These are phyloP conservation scores for Acrocephalus scirpaceus DNA, from an alignment of 2,797 vertebrate species.

Conservation along the genomic window DNA sequence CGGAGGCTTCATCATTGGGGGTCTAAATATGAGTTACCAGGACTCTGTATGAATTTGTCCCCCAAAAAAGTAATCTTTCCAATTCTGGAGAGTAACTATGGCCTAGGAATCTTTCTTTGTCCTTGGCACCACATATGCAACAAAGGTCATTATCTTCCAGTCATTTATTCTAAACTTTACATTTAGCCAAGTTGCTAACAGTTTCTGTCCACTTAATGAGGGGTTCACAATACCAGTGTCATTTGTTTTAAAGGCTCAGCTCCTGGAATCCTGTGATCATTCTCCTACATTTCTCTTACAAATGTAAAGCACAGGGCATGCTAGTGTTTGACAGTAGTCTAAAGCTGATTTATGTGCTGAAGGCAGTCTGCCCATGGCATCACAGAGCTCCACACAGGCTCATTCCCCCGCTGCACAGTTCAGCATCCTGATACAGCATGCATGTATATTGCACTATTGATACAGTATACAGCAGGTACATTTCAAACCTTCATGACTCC, in stretches of 20 bases:
- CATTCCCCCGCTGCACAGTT: neutral
- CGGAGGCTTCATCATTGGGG: neutral
- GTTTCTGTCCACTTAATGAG: neutral
- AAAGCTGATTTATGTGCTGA: neutral
- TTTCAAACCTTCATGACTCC: neutral
- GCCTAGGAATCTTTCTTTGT: neutral
- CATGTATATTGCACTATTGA: neutral
- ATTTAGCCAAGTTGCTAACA: neutral
- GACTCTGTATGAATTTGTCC: neutral
- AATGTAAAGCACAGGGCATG: neutral
- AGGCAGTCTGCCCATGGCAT: neutral
- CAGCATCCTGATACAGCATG: neutral
- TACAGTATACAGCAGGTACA: neutral
- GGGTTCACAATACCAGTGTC: neutral
- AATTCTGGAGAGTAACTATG: neutral
- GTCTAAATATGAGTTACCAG: neutral
- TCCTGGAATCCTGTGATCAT: neutral
- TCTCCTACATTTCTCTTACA: neutral
- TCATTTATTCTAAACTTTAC: neutral
- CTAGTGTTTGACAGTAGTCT: neutral
- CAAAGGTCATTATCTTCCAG: neutral
- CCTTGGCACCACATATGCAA: neutral
- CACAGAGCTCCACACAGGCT: neutral
- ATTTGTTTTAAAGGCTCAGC: neutral
- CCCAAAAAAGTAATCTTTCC: neutral